A percentile compares a stretch with the other conserved stretches of the same genome.
These are phyloP conservation scores for Amblyornis subalaris DNA, from an alignment of 2,113 vertebrate genomes.

Conservation along the genomic window DNA sequence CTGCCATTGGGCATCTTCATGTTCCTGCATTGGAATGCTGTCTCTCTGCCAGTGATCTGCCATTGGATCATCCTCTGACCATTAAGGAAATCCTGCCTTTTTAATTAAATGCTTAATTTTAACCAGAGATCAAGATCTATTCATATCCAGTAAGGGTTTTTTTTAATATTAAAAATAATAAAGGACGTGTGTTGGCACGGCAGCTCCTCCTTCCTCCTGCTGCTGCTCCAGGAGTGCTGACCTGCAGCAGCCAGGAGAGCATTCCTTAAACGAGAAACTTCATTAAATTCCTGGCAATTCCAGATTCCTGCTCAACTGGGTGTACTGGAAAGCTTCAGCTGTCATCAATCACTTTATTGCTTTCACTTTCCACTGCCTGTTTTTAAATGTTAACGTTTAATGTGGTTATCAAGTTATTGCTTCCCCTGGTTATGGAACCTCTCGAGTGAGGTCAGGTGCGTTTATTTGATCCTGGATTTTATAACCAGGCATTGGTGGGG, in stretches of 20 bases:
- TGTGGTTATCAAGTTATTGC: not conserved
- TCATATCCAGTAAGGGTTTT: not conserved
- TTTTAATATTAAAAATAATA: not conserved
- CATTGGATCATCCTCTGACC: not conserved
- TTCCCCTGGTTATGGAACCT: not conserved
- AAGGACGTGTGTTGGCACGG: fast-evolving
- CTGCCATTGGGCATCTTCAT: fast-evolving
- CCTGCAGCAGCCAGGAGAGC: not conserved
- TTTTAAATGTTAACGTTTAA: not conserved
- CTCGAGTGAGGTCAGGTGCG: not conserved
- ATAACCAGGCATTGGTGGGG: not conserved
- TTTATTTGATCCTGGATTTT: not conserved
- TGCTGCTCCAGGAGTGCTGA: not conserved
- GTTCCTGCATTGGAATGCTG: fast-evolving
- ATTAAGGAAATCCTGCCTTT: not conserved
- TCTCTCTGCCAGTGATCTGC: not conserved
- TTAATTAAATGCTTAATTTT: not conserved
- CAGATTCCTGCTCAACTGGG: not conserved
- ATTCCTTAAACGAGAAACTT: not conserved
- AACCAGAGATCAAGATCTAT: not conserved
- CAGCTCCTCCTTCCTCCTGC: not conserved
- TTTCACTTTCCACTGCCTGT: fast-evolving
- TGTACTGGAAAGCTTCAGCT: not conserved
- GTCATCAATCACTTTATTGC: not conserved
- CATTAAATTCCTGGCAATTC: not conserved